Percentiles rank a stretch among this genome's conserved stretches.
These are phyloP conservation scores for Eumacrocentrus americanus DNA, from an alignment of 2,888 invertebrate species.

Conservation along the genomic window DNA sequence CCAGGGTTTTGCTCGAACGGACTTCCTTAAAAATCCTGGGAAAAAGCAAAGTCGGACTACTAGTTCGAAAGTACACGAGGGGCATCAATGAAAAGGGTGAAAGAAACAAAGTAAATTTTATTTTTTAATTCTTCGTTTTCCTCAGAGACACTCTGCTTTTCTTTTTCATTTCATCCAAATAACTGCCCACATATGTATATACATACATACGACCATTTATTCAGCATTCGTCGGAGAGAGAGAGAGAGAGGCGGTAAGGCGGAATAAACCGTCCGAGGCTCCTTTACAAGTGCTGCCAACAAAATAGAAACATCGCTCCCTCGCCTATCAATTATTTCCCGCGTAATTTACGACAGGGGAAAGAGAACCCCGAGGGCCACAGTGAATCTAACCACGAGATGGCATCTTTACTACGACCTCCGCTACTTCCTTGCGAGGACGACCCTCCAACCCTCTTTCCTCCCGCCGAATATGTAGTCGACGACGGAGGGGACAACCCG, in stretches of 20 bases:
- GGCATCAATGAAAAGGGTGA: not conserved
- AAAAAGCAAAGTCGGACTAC: slow-evolving; percentile 22
- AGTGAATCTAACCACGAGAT: slow-evolving; percentile 41
- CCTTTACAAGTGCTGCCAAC: slow-evolving; percentile 58
- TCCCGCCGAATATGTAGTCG: slow-evolving; percentile 7
- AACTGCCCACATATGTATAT: slow-evolving; percentile 35
- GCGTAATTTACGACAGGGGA: slow-evolving; percentile 51
- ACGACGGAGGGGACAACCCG: slow-evolving; percentile 13
- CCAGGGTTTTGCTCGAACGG: slow-evolving; percentile 27
- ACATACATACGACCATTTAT: slow-evolving; percentile 17
- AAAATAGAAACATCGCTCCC: slow-evolving; percentile 58
- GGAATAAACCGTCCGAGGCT: slow-evolving; percentile 54
- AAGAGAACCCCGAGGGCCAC: slow-evolving; percentile 4
- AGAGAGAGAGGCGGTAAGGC: slow-evolving; percentile 53
- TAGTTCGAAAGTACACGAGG: not conserved
- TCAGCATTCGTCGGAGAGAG: slow-evolving; percentile 3
- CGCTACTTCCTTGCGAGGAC: not conserved
- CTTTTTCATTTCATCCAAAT: slow-evolving; percentile 27
- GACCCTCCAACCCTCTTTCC: slow-evolving; percentile 9
- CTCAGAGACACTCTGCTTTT: slow-evolving; percentile 20
- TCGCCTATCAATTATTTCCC: slow-evolving; percentile 60
- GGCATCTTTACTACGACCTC: slow-evolving; percentile 51
- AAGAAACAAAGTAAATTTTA: slow-evolving; percentile 11
- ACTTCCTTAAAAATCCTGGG: slow-evolving; percentile 27
- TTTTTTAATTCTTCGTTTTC: slow-evolving; percentile 12